Evolutionary conservation across 2,888 invertebrate genomes (phyloP), one percentile per base, ranked within the genome.

Genomic region (Thumatha senex): DNA sequence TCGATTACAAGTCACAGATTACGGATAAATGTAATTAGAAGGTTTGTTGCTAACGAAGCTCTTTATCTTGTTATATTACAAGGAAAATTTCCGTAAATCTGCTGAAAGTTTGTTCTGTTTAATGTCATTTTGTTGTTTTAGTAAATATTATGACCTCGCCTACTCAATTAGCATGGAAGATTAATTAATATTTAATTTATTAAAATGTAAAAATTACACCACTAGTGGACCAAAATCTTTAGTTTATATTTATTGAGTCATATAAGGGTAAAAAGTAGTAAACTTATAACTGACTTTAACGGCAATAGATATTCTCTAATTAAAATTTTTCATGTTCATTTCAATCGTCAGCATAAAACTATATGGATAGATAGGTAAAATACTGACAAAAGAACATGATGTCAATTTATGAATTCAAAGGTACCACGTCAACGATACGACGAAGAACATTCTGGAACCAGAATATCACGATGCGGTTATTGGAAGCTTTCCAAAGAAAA

Each of bases 401-500:
- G 8, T 30, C 5, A 30, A 13, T 36, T 46, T 40, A 46, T 10
- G 29, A 13, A 47, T 47, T 24, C 40, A 47, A 34, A 24, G 11
- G 7, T 31, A 36, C 18, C 31, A 33, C 18, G 7, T 38, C 18
- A 18, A 9, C 18, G 38, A 12, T 38, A 31, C 1, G 36, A 45
- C 14, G 36, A 39, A 24, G 33, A 51, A 42, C 38, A 43, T 46
- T 46, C 38, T 15, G 10, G 29, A 29, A 10, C 11, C 5, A 29
- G 18, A 56, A 49, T 50, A 53, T 54, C 48, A 50, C 51, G 35
- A 33, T 29, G 51, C 40, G 63, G 30, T 10, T 12, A 38, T 60
- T 63, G 67, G 61, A 60, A 60, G 56, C 41, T 57, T 63, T 67
- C 64, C 64, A 67, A 64, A 57, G 48, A 55, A 63, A 65, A 65